Conservation (phyloP, 2,888 invertebrate species). For the Brachypterus glaber region DNA sequence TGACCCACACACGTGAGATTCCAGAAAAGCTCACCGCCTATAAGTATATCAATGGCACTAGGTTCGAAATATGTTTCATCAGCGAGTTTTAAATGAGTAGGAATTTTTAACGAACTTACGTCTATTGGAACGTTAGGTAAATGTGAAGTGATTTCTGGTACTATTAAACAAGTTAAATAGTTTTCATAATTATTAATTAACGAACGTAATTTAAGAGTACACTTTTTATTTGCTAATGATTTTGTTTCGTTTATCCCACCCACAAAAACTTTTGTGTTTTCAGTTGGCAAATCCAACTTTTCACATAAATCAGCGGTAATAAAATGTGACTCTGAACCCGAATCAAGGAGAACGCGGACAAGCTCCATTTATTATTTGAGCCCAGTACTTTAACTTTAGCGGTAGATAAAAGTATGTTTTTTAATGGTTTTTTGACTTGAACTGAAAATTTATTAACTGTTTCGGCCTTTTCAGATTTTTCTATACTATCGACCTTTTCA, state of each 20-base stretch:
- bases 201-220: slow-evolving; percentile 2
- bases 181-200: background rate
- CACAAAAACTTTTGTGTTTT: background rate
- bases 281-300: background rate
- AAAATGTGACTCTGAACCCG: background rate
- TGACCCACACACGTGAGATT: slow-evolving; percentile 4
- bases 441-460: too few species aligned
- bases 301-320: background rate
- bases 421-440: too few species aligned
- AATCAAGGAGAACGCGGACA: background rate
- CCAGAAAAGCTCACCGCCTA: slow-evolving; percentile 4
- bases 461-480: too few species aligned
- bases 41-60: slow-evolving; percentile 4
- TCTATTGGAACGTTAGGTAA: slow-evolving; percentile 3
- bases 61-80: slow-evolving; percentile 6
- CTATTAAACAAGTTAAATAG: slow-evolving; percentile 6
- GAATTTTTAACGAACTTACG: background rate
- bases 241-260: background rate
- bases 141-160: slow-evolving; percentile 5
- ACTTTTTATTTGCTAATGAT: background rate
- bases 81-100: slow-evolving; percentile 6
- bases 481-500: too few species aligned
- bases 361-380: background rate
- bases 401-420: background rate
- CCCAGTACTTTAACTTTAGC: background rate